Conservation (phyloP, 2,888 invertebrate species). For the Troglohyphantes excavatus region DNA sequence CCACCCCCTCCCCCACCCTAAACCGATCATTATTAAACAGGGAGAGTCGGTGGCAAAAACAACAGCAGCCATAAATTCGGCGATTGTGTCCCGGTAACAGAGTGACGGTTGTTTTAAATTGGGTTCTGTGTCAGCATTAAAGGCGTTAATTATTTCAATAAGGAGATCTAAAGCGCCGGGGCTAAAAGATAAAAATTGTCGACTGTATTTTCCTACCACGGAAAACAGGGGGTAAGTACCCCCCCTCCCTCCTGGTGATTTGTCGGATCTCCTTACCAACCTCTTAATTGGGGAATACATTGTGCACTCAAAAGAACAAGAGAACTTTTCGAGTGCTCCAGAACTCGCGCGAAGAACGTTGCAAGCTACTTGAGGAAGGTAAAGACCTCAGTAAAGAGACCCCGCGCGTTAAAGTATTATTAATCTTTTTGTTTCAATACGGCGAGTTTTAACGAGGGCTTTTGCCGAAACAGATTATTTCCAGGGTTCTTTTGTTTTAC, state of each 20-base stretch:
- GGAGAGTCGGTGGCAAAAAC: conserved; percentile 10
- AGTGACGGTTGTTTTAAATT: conserved; percentile 37
- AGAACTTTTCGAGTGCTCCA: conserved; percentile 1
- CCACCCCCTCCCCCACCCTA: neutral
- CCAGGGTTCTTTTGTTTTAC: neutral
- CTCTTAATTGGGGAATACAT: neutral
- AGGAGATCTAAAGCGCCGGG: neutral
- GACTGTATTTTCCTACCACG: neutral
- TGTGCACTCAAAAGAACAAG: conserved; percentile 6
- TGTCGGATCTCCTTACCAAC: neutral
- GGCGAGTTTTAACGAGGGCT: neutral
- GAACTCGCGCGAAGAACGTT: neutral
- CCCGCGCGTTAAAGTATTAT: conserved; percentile 8
- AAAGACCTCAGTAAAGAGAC: neutral
- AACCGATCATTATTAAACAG: neutral
- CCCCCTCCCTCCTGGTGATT: neutral
- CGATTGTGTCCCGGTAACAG: neutral
- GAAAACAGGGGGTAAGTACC: neutral
- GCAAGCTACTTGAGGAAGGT: conserved; percentile 5
- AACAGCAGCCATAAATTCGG: conserved; percentile 7
- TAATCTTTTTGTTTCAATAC: conserved; percentile 2
- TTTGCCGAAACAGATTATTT: neutral
- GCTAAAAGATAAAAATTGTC: neutral
- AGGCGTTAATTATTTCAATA: conserved; percentile 56
- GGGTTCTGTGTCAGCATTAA: conserved; percentile 36